These are phyloP conservation scores for Nomada lathburiana DNA, from an alignment of 2,888 invertebrate species.

Conservation along the genomic window DNA sequence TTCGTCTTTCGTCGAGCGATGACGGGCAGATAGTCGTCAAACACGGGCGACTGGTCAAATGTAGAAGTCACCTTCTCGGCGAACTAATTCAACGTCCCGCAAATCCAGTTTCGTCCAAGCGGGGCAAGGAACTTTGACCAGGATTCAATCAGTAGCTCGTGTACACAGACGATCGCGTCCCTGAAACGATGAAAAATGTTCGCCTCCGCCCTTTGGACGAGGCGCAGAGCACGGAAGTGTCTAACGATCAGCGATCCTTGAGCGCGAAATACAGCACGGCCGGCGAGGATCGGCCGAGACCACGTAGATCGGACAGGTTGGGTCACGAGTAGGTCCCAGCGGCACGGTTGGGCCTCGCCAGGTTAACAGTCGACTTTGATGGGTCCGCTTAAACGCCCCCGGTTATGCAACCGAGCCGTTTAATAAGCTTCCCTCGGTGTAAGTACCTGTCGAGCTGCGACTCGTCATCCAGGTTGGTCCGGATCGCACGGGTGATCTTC, in stretches of 20 bases:
- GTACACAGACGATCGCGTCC: slow-evolving; percentile 1
- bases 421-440: slow-evolving; percentile 72
- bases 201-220: slow-evolving; percentile 29
- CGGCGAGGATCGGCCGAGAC: slow-evolving; percentile 63
- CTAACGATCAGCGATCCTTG: slow-evolving; percentile 74
- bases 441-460: slow-evolving; percentile 69
- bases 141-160: slow-evolving; percentile 38
- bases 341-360: slow-evolving; percentile 64
- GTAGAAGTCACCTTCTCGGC: neutral
- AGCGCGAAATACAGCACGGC: slow-evolving; percentile 75
- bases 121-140: slow-evolving; percentile 14
- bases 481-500: slow-evolving; percentile 50
- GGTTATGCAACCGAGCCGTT: slow-evolving; percentile 72
- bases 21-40: too few relatives aligned
- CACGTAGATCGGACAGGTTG: slow-evolving; percentile 79
- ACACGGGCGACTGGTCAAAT: neutral
- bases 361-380: slow-evolving; percentile 72
- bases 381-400: slow-evolving; percentile 74
- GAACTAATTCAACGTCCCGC: neutral
- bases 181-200: slow-evolving; percentile 31
- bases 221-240: slow-evolving; percentile 69
- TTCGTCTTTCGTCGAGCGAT: too few relatives aligned
- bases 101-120: slow-evolving; percentile 1
- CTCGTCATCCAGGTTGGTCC: slow-evolving; percentile 60
- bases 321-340: slow-evolving; percentile 78